Conservation (phyloP, 2,113 vertebrate species). For the Apaloderma vittatum region DNA sequence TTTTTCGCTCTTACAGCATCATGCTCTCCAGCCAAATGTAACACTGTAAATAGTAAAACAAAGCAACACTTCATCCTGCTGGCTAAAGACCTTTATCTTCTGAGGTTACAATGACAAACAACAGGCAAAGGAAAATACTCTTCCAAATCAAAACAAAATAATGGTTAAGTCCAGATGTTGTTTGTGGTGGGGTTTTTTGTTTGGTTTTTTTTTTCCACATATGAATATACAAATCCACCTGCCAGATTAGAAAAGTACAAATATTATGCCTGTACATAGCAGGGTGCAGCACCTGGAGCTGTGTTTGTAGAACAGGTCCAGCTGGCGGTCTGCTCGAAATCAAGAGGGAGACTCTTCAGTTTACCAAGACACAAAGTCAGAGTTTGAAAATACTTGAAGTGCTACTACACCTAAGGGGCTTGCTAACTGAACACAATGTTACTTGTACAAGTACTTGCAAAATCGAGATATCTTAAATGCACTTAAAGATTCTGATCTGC, state of each 20-base stretch:
- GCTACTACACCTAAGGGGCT: not conserved
- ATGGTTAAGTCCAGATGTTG: not conserved
- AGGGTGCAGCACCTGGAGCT: not conserved
- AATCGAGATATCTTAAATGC: not conserved
- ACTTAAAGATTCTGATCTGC: not conserved
- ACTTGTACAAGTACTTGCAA: not conserved
- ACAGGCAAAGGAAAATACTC: not conserved
- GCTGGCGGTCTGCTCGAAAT: not conserved
- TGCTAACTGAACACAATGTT: not conserved
- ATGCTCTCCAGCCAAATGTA: conserved; percentile 13
- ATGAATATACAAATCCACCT: not conserved
- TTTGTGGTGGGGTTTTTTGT: too few relatives aligned
- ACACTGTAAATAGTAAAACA: conserved; percentile 32
- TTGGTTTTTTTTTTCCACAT: too few relatives aligned
- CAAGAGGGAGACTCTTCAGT: not conserved
- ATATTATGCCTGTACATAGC: not conserved
- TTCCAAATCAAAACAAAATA: not conserved
- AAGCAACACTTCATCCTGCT: conserved; percentile 22
- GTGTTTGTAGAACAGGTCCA: not conserved
- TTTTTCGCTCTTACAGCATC: not conserved
- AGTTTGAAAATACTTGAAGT: not conserved
- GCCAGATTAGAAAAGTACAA: not conserved
- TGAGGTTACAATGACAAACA: conserved; percentile 9
- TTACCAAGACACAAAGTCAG: not conserved
- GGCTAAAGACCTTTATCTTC: conserved; percentile 14